Base-by-base conservation (phyloP, 2,113 vertebrate genomes). In the Platichthys flesus region DNA sequence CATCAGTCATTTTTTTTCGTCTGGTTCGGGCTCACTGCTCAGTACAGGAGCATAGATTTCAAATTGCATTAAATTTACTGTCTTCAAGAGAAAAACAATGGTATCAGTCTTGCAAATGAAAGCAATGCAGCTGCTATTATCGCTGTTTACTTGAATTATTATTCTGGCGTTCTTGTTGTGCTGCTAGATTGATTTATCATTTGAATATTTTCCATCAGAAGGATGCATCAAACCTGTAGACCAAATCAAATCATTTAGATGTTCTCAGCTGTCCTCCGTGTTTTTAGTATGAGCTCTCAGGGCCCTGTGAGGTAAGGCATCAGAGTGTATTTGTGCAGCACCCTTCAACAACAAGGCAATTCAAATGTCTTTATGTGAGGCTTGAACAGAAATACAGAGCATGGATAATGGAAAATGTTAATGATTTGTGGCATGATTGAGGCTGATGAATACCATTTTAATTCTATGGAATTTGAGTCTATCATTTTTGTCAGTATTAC, bases 1-100 rank as follows among this genome's bases (percentile, higher is more conserved):
- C 16, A 81, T 83, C 62, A 64, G 54, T 84, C 77, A 79, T 64
- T n/a, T 37, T 66, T 79, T 66, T 52, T 3, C n/a, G 6, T 52
- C 7, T 52, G 51, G 20, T n/a, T 52, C 8, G 18, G 9, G 20
- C 20, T 51, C 42, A 14, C 42, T 14, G 51, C 20, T 52, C 51
- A n/a, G 18, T 18, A 16, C 4, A 47, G 45, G 13, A 47, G 51
- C 51, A 21, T 20, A n/a, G 7, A 52, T 52, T 52, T 71, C 49
- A 58, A 72, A 70, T 77, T 75, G 73, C 6, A 28, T 68, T 57
- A 15, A 62, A 59, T 81, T 84, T 49, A 69, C n/a, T 42, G 60
- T 42, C 40, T 52, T 64, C 18, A 24, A 3, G 13, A 57, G 65
- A 23, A 58, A 64, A 76, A 56, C 37, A 67, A 62, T 65, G 6